Evolutionary conservation across 2,113 vertebrate species (phyloP).

Genomic region (Setophaga coronata): DNA sequence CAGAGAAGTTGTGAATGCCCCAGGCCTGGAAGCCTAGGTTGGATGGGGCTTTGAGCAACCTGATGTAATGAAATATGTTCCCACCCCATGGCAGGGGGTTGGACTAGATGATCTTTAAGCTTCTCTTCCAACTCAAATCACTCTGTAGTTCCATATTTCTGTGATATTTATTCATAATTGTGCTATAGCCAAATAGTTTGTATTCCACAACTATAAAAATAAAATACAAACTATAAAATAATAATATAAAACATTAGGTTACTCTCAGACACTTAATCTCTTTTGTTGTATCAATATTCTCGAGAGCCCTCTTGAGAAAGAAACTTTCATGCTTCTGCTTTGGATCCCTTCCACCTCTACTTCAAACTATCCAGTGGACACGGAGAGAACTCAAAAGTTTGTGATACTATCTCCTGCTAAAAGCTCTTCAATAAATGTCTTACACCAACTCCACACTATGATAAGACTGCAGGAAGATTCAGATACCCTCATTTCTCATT

Average conservation of each 20-base stretch:
- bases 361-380: neutral
- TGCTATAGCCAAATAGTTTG: neutral
- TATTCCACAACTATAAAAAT: neutral
- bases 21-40: accelerated
- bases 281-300: neutral
- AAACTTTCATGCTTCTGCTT: neutral
- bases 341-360: neutral
- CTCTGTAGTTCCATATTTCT: neutral
- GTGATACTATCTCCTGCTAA: neutral
- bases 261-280: neutral
- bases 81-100: accelerated
- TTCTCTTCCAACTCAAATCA: neutral
- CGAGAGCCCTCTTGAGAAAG: neutral
- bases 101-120: neutral
- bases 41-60: neutral
- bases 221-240: neutral
- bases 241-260: neutral
- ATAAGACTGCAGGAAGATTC: neutral
- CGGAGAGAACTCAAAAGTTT: neutral
- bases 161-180: neutral
- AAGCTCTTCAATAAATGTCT: neutral
- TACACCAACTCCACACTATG: neutral
- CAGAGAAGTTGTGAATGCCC: neutral
- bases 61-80: neutral
- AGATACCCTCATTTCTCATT: neutral